A percentile compares a stretch with the other conserved stretches of the same genome.
Evolutionary conservation across 2,888 invertebrate genomes (phyloP).

Genomic region (Sialis fuliginosa): DNA sequence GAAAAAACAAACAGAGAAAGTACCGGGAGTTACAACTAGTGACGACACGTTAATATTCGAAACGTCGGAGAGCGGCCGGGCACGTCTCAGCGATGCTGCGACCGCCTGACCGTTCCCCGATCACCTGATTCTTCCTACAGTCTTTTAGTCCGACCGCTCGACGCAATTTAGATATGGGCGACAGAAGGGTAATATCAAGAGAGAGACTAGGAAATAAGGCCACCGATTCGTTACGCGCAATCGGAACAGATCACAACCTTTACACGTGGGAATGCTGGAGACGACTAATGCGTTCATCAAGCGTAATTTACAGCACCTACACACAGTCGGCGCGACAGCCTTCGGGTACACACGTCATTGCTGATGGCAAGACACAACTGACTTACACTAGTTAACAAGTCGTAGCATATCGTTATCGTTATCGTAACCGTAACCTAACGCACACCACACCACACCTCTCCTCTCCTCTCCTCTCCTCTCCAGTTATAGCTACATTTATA

Average conservation of each 20-base stretch:
- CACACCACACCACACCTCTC: too few relatives aligned
- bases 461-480: too few relatives aligned
- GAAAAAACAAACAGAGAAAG: not conserved
- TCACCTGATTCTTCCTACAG: slow-evolving; percentile 7
- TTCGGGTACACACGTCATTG: too few relatives aligned
- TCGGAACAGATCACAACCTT: not conserved
- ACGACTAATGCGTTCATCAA: too few relatives aligned
- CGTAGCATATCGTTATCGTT: too few relatives aligned
- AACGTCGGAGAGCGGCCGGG: not conserved
- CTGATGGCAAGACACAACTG: too few relatives aligned
- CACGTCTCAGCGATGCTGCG: too few relatives aligned
- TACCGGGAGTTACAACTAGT: too few relatives aligned
- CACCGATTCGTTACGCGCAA: not conserved
- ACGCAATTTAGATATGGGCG: not conserved
- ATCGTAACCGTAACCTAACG: too few relatives aligned
- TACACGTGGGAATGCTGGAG: not conserved
- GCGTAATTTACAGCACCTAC: not conserved
- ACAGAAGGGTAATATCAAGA: not conserved
- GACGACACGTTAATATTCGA: not conserved
- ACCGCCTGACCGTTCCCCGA: not conserved
- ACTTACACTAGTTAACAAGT: too few relatives aligned
- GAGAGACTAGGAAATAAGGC: slow-evolving; percentile 4
- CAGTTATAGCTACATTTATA: too few relatives aligned
- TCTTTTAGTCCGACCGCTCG: slow-evolving; percentile 1
- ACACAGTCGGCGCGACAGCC: not conserved